Base-by-base conservation (phyloP, 2,888 invertebrate genomes). In the Leptopilina drosophilae region DNA sequence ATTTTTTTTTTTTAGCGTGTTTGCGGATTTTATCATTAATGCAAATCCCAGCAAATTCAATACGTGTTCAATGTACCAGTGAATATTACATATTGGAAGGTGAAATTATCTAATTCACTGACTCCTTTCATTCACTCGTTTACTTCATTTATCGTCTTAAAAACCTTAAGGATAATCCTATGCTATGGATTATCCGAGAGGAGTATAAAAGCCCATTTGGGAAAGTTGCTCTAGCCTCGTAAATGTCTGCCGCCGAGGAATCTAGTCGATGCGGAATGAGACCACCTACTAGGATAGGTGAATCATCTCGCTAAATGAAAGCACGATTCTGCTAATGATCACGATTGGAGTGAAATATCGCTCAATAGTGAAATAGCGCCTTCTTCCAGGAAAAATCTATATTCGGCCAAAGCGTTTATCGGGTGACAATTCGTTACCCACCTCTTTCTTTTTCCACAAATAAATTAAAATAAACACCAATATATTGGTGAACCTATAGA, bases 271-370 rank as follows among this genome's bases (percentile, higher is more conserved):
- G 40, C 73, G 40, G 56, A 73, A 73, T 73, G 53, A 73, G 73
- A 73, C 73, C 73, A 73, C 56, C 73, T 73, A 73, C 73, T n/a
- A 56, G 73, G 73, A 56, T 73, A 56, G 56, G 73, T 59, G 73
- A 73, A 73, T 73, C 73, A 73, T 59, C 56, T 73, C 26, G 73
- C 5, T 73, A 73, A 73, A 73, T 73, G 73, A 73, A 73, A 73
- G n/a, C 73, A 73, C 73, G 73, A 73, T 56, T 73, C 73, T 73
- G n/a, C 33, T 73, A 73, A 73, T 73, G 73, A 73, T 73, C 73
- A 73, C 56, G 73, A 73, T 56, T 56, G n/a, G n/a, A 73, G 56
- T 59, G 40, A 73, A 73, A 73, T 73, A 73, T 73, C 73, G 73
- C 40, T 73, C 9, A 73, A 73, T 59, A 11, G 56, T 20, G 20